Evolutionary conservation across 2,888 invertebrate genomes (phyloP).

Genomic region (Eucera pruinosa): DNA sequence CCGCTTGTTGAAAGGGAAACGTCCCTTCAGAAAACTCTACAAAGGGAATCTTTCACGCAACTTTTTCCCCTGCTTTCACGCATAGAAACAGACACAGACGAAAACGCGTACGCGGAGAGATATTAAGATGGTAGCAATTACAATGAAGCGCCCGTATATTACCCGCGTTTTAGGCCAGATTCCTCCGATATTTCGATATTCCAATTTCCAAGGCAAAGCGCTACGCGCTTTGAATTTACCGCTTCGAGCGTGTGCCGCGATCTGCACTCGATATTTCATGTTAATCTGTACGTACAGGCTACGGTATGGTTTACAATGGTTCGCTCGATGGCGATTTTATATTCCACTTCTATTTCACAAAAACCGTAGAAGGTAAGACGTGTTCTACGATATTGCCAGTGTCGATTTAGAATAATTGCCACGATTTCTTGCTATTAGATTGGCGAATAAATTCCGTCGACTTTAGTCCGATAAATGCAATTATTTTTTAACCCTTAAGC

Average conservation of each 20-base stretch:
- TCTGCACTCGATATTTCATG: neutral
- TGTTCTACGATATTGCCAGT: no score
- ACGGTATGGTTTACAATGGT: no score
- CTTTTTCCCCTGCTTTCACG: neutral
- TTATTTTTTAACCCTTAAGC: no score
- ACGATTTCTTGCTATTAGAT: no score
- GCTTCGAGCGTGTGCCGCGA: neutral
- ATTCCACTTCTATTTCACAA: no score
- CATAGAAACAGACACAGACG: no score
- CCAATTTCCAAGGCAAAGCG: constrained; percentile 17
- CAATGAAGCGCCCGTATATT: neutral
- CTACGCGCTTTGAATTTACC: constrained; percentile 13
- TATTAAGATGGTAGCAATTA: constrained; percentile 5
- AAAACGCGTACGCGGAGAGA: no score
- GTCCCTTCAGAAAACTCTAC: neutral
- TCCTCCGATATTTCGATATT: constrained; percentile 12
- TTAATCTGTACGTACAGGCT: neutral
- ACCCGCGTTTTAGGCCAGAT: neutral
- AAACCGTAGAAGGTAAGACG: no score
- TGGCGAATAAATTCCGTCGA: no score
- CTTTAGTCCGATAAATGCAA: no score
- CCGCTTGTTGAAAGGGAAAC: neutral
- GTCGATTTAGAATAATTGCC: no score
- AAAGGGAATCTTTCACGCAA: constrained; percentile 1
- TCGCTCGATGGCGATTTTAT: no score